Evolutionary conservation across 2,888 invertebrate genomes (phyloP), one percentile per base, ranked within the genome.

Genomic region (Penaeus monodon): DNA sequence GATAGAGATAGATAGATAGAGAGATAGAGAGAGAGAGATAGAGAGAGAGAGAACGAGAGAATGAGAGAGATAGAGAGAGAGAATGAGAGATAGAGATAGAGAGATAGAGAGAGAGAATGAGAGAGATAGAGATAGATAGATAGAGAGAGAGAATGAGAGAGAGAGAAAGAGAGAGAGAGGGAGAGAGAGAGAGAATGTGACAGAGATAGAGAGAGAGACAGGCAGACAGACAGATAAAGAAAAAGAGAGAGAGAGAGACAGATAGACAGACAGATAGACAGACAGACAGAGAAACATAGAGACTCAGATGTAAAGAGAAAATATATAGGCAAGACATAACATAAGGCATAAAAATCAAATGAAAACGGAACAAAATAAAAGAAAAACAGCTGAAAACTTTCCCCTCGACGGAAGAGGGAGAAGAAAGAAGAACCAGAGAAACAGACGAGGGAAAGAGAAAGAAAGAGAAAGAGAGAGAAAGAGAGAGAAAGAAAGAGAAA

Each of bases 161-260:
- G 76, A 76, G 76, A 76, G 44, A 76, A 44, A 76, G 76, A 76
- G 44, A 44, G 76, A 76, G 76, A 76, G 74, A 74, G 74, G 38
- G 74, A 74, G 74, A 74, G 74, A 33, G 38, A 74, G 7, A 2
- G 3, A 3, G 3, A 3, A 33, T 33, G 3, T 2, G 33, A 33
- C 2, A 33, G 3, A 33, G 33, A 33, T 1, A 33, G 33, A 33
- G 33, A 33, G 33, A 33, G 1, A 33, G 1, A 33, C 3, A 33
- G 1, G 3, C 3, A 33, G 1, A 33, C n/a, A 76, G 76, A 76
- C 44, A 76, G 76, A 76, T 14, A 76, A 44, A 76, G 76, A 76
- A 22, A 44, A 44, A 76, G 76, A 76, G 74, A 74, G 74, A 74
- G 74, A 74, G 74, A 74, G 74, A 33, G 38, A 74, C 0, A 2